Percentiles rank a stretch among this genome's conserved stretches.
Evolutionary conservation across 2,888 invertebrate genomes (phyloP).

Genomic region (Amiota minor): DNA sequence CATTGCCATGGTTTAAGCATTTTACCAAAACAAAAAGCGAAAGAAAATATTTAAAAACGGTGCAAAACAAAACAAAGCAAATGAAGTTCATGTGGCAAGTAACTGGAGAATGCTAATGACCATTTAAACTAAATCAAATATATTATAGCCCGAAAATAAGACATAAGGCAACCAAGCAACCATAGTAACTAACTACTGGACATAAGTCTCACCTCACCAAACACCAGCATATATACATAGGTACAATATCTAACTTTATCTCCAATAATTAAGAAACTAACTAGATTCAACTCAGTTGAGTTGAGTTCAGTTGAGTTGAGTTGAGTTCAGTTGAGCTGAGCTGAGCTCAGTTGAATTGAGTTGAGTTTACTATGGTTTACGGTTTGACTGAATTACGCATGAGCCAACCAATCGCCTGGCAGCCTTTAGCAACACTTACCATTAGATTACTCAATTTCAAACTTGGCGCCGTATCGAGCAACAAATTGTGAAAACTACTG

Average conservation of each 20-base stretch:
- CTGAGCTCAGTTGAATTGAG: not conserved
- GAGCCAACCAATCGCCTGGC: not conserved
- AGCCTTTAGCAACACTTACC: slow-evolving; percentile 64
- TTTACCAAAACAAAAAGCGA: slow-evolving; percentile 26
- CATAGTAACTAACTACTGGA: slow-evolving; percentile 8
- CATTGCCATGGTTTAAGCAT: slow-evolving; percentile 58
- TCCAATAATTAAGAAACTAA: not conserved
- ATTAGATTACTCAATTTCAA: slow-evolving; percentile 73
- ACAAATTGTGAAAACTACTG: slow-evolving; percentile 59
- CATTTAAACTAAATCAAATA: slow-evolving; percentile 20
- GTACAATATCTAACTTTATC: too few species aligned
- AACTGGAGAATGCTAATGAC: slow-evolving; percentile 45
- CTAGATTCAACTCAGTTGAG: slow-evolving; percentile 2
- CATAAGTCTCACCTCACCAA: not conserved
- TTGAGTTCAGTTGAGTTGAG: not conserved
- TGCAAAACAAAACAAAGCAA: slow-evolving; percentile 41
- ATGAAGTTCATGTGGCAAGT: slow-evolving; percentile 58
- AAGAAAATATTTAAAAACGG: not conserved
- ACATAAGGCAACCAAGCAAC: not conserved
- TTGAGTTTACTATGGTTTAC: slow-evolving; percentile 4
- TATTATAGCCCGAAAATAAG: slow-evolving; percentile 7
- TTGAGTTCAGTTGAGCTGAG: slow-evolving; percentile 5
- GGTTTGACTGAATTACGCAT: slow-evolving; percentile 7
- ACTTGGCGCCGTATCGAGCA: slow-evolving; percentile 71
- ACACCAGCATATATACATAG: too few species aligned